Evolutionary conservation across 2,797 vertebrate species (phyloP).

Genomic region (Cryptoprocta ferox): DNA sequence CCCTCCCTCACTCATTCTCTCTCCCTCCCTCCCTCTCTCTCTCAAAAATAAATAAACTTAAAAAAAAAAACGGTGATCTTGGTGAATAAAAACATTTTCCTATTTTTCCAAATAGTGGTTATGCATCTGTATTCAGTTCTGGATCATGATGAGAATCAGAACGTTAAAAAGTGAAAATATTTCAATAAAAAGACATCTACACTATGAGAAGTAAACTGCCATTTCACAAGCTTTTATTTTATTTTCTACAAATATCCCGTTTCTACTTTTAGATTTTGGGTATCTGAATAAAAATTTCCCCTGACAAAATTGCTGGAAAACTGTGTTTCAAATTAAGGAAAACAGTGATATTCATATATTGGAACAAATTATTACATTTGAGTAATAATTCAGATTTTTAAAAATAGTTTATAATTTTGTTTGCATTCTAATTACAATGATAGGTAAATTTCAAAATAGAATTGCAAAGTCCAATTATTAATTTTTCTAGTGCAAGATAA

Average conservation of each 20-base stretch:
- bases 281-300: background rate
- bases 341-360: background rate
- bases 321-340: background rate
- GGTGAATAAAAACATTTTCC: background rate
- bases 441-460: slow-evolving; percentile 8
- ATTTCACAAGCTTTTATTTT: background rate
- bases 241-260: background rate
- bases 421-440: background rate
- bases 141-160: background rate
- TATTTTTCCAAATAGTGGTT: background rate
- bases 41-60: too few relatives aligned
- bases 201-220: background rate
- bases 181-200: background rate
- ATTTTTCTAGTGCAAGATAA: background rate
- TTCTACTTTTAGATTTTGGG: background rate
- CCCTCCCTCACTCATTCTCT: too few relatives aligned
- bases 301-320: background rate
- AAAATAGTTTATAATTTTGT: background rate
- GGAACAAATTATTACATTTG: background rate
- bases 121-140: background rate
- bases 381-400: background rate
- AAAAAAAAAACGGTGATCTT: background rate
- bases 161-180: slow-evolving; percentile 26
- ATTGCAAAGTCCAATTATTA: background rate
- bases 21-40: too few relatives aligned